Evolutionary conservation across 23 tunicate species (phyloP).

Genomic region (Phallusia fumigata): DNA sequence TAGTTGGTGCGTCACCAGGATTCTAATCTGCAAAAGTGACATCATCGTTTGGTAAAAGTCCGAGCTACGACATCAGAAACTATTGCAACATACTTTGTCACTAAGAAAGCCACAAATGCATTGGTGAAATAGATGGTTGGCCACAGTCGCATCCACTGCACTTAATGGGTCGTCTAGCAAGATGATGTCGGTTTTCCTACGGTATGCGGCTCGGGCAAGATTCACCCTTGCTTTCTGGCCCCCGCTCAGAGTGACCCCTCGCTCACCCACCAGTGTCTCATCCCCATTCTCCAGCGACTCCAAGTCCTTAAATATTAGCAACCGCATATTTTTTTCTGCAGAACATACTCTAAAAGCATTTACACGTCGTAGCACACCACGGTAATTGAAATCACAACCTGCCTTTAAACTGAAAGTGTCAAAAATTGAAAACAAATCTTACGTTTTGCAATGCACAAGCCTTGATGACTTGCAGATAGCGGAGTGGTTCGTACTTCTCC

Average conservation of each 20-base stretch:
- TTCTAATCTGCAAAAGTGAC: constrained; percentile 44
- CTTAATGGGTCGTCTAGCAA: constrained; percentile 91
- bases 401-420: too few relatives aligned
- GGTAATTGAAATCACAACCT: too few relatives aligned
- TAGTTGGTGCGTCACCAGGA: constrained; percentile 90
- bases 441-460: constrained; percentile 52
- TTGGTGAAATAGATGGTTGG: constrained; percentile 51
- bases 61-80: neutral
- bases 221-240: constrained; percentile 94
- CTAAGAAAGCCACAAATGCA: constrained; percentile 74
- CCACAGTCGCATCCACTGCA: constrained; percentile 89
- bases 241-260: constrained; percentile 88
- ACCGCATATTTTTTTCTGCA: neutral
- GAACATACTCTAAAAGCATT: too few relatives aligned
- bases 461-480: constrained; percentile 49
- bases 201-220: constrained; percentile 84
- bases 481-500: constrained; percentile 37
- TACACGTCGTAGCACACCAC: too few relatives aligned
- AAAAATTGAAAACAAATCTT: neutral
- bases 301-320: neutral
- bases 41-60: neutral
- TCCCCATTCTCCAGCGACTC: constrained; percentile 47
- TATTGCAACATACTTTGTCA: constrained; percentile 28
- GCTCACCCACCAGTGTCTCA: constrained; percentile 67
- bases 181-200: constrained; percentile 37